Conservation (phyloP, 92 coral and sea anemone species). For the Siderastrea siderea region DNA sequence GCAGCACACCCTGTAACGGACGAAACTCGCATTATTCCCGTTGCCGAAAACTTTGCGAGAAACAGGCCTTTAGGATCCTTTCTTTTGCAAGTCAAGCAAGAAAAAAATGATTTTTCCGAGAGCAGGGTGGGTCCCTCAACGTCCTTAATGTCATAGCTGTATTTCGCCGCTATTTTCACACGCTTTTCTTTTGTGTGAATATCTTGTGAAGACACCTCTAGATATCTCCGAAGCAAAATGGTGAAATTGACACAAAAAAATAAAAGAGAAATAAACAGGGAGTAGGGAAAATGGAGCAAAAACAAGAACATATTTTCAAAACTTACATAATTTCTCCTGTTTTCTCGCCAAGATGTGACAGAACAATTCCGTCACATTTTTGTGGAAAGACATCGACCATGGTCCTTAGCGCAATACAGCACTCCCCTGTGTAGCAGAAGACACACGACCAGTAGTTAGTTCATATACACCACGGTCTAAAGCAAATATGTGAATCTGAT, state of each 20-base stretch:
- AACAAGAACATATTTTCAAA: not conserved
- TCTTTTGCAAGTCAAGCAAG: too few species aligned
- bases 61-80: too few species aligned
- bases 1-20: too few species aligned
- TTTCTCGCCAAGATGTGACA: slow-evolving; percentile 89
- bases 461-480: not conserved
- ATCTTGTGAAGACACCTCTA: too few species aligned
- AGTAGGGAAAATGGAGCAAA: not conserved
- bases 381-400: slow-evolving; percentile 83
- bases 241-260: not conserved
- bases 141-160: too few species aligned
- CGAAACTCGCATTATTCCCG: too few species aligned
- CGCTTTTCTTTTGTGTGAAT: too few species aligned
- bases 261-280: not conserved
- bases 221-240: too few species aligned
- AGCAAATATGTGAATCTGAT: not conserved
- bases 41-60: too few species aligned
- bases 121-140: too few species aligned
- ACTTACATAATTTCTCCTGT: slow-evolving; percentile 83
- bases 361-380: slow-evolving; percentile 31
- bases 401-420: slow-evolving; percentile 86
- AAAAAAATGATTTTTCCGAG: too few species aligned
- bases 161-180: too few species aligned
- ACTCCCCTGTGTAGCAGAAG: slow-evolving; percentile 76
- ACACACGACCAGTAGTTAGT: not conserved